phyloP scores from a whole-genome alignment of 2,113 vertebrate genomes.

The Rafetus swinhoei region DNA sequence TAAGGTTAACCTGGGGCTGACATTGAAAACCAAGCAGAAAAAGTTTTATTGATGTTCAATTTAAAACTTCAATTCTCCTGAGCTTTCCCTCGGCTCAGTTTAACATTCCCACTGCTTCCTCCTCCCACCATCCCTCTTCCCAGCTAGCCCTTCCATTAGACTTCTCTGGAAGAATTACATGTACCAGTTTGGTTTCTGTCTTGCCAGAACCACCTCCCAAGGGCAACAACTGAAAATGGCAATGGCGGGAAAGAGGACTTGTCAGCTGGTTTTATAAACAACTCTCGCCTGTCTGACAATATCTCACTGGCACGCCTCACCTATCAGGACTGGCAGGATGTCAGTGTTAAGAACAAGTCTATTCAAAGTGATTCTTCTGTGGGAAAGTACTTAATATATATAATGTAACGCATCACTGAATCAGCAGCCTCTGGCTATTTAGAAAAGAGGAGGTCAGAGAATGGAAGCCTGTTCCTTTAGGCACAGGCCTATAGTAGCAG shows the following conservation, averaged over 20 bases:
- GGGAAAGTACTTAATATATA: neutral
- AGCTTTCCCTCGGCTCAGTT: neutral
- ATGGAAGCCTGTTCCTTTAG: neutral
- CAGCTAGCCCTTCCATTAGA: neutral
- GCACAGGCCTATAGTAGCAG: neutral
- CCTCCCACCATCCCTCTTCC: neutral
- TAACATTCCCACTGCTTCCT: neutral
- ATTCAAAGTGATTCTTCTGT: neutral
- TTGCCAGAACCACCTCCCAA: neutral
- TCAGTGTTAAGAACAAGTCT: neutral
- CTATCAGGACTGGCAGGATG: neutral
- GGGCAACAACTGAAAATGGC: neutral
- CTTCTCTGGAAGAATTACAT: constrained; percentile 11
- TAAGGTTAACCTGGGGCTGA: neutral
- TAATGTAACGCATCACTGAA: neutral
- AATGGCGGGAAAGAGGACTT: neutral
- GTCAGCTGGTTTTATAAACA: neutral
- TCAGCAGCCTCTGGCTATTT: constrained; percentile 1
- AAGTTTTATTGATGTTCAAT: neutral
- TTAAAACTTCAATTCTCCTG: neutral
- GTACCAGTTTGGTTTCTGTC: neutral
- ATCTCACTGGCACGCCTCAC: neutral
- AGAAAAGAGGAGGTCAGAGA: constrained; percentile 8
- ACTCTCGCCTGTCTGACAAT: neutral
- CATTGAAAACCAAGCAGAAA: neutral